Conservation (phyloP, 2,113 vertebrate genomes). For the Sinocyclocheilus grahami region DNA sequence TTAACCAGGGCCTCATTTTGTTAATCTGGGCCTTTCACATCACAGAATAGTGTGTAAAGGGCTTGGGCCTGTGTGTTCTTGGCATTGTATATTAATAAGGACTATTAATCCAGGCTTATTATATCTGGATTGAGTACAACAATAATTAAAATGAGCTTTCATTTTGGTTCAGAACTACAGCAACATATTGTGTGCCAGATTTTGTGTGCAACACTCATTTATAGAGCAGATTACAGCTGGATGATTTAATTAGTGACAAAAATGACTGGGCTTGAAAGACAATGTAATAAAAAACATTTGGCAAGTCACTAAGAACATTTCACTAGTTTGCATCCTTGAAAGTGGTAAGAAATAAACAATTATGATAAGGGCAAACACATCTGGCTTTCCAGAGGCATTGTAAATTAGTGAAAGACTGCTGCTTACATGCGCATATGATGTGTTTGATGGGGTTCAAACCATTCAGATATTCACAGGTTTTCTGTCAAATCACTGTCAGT, state of each 20-base stretch:
- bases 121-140: background rate
- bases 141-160: background rate
- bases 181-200: background rate
- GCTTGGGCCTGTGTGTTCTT: too few species aligned
- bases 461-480: too few species aligned
- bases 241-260: constrained; percentile 2
- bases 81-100: background rate
- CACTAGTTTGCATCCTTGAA: background rate
- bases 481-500: background rate
- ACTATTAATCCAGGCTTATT: background rate
- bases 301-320: background rate
- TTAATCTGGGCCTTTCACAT: background rate
- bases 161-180: background rate
- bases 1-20: background rate
- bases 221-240: background rate
- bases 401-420: background rate
- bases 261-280: background rate
- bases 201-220: background rate
- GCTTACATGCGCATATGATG: background rate
- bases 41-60: too few species aligned
- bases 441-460: background rate
- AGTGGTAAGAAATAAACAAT: background rate
- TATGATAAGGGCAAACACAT: background rate
- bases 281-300: constrained; percentile 14
- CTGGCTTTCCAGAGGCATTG: background rate